Conservation (phyloP, 2,113 vertebrate genomes). For the Coptodon bakossiorum region DNA sequence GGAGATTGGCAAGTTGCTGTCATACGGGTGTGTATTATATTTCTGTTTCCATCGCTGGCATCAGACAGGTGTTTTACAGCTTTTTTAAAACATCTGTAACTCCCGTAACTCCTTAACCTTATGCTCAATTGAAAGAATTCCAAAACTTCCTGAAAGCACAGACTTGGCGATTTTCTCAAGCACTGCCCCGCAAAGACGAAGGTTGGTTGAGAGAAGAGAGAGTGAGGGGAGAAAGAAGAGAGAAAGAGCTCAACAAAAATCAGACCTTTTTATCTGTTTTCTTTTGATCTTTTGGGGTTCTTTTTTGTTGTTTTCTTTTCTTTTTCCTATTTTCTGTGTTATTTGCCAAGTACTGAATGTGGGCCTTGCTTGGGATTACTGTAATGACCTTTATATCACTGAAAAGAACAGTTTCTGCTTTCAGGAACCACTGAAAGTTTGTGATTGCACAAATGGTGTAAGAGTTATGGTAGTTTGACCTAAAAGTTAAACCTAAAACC, state of each 20-base stretch:
- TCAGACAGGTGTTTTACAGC: neutral
- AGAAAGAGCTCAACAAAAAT: neutral
- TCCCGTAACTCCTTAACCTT: fast-evolving
- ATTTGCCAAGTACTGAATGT: neutral
- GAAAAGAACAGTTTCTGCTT: neutral
- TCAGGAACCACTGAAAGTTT: neutral
- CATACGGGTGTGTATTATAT: neutral
- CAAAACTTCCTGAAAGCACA: neutral
- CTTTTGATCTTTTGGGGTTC: neutral
- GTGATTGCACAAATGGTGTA: neutral
- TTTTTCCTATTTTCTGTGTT: neutral
- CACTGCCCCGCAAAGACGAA: fast-evolving
- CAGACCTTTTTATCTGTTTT: neutral
- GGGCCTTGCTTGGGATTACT: neutral
- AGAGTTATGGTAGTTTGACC: neutral
- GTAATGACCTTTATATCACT: neutral
- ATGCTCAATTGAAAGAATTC: neutral
- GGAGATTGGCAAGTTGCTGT: neutral
- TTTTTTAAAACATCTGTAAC: neutral
- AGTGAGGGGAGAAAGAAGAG: neutral
- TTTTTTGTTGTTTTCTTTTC: neutral
- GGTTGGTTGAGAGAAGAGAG: neutral
- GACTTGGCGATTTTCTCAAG: fast-evolving
- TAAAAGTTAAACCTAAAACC: neutral
- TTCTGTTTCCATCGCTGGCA: neutral